These are phyloP conservation scores for Tineola bisselliella DNA, from an alignment of 2,888 invertebrate genomes.

Conservation along the genomic window DNA sequence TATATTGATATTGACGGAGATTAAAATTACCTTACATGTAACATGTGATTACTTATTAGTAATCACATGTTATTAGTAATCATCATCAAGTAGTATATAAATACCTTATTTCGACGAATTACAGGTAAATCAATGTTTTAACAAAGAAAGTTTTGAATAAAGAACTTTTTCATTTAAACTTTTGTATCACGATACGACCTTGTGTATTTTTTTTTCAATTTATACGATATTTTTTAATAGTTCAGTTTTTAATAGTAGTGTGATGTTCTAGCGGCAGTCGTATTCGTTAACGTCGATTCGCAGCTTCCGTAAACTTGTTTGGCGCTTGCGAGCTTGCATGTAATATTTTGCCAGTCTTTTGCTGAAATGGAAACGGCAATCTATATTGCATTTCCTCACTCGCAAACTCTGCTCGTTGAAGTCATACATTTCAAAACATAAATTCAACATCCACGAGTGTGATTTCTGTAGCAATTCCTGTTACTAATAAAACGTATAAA, in stretches of 20 bases:
- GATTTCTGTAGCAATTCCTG: background rate
- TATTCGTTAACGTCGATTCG: slow-evolving; percentile 16
- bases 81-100: no score
- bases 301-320: slow-evolving; percentile 39
- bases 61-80: background rate
- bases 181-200: no score
- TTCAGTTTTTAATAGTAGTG: no score
- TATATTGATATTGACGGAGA: background rate
- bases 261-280: slow-evolving; percentile 11
- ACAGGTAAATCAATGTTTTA: no score
- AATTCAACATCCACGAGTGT: background rate
- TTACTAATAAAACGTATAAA: background rate
- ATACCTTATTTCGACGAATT: no score
- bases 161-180: no score
- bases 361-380: slow-evolving; percentile 9
- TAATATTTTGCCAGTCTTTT: slow-evolving; percentile 14
- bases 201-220: no score
- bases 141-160: no score
- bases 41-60: background rate
- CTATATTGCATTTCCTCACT: slow-evolving; percentile 13
- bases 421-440: background rate
- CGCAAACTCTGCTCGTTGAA: background rate
- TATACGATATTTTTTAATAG: no score
- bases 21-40: background rate
- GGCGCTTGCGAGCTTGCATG: slow-evolving; percentile 29